phyloP scores from a whole-genome alignment of 2,888 invertebrate genomes.

The Rugalucina vietnamica region DNA sequence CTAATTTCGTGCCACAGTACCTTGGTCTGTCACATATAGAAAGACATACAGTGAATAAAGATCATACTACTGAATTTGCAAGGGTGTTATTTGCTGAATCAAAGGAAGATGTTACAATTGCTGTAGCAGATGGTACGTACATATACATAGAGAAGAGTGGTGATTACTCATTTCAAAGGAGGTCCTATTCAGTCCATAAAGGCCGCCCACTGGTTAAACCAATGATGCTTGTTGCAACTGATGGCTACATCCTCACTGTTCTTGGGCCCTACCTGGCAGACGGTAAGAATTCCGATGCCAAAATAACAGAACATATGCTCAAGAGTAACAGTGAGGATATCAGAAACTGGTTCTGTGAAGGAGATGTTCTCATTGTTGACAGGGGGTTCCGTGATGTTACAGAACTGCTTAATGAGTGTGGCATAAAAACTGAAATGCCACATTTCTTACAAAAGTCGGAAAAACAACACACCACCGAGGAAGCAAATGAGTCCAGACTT shows the following conservation, averaged over 20 bases:
- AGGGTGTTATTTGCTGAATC: slow-evolving; percentile 33
- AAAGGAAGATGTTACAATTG: slow-evolving; percentile 25
- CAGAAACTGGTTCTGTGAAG: slow-evolving; percentile 26
- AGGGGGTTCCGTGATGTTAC: slow-evolving; percentile 54
- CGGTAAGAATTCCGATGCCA: slow-evolving; percentile 50
- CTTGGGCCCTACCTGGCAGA: slow-evolving; percentile 56
- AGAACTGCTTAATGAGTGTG: slow-evolving; percentile 45
- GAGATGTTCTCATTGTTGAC: too few relatives aligned
- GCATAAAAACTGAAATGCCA: slow-evolving; percentile 46
- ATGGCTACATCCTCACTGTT: slow-evolving; percentile 47
- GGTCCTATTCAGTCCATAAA: slow-evolving; percentile 49
- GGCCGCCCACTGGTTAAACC: slow-evolving; percentile 51
- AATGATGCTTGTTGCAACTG: slow-evolving; percentile 53
- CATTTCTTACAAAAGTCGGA: slow-evolving; percentile 36
- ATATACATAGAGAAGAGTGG: slow-evolving; percentile 49
- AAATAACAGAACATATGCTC: slow-evolving; percentile 56
- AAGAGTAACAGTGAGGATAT: slow-evolving; percentile 43
- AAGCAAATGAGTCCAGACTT: slow-evolving; percentile 7
- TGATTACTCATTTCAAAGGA: slow-evolving; percentile 48
- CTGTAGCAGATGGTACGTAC: slow-evolving; percentile 56
- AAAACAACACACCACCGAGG: slow-evolving; percentile 30
- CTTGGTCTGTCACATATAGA: slow-evolving; percentile 34
- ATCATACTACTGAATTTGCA: slow-evolving; percentile 51
- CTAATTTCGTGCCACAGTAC: slow-evolving; percentile 35
- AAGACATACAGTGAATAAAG: slow-evolving; percentile 31